Evolutionary conservation across 2,888 invertebrate species (phyloP), one percentile per base, ranked within the genome.

Genomic region (Sesia bembeciformis): DNA sequence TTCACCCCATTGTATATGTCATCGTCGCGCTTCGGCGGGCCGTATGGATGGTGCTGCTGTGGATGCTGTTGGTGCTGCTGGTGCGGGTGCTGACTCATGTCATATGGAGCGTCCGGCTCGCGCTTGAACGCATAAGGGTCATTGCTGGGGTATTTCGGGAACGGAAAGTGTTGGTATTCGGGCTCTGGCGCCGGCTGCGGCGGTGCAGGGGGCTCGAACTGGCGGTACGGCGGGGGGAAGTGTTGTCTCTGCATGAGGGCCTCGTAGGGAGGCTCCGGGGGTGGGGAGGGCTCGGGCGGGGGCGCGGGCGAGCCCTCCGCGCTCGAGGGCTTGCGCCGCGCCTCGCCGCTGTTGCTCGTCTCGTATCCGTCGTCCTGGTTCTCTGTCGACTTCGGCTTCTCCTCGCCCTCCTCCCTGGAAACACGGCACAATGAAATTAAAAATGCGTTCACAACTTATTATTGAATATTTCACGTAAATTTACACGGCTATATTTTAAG

Each of bases 301-400:
- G 63, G 68, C 82, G 72, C 72, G 77, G 78, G 61, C 67, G 54
- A 65, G 63, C 55, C 65, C 63, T 49, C 63, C 62, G 58, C 64
- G 65, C 61, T 68, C 68, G 58, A 67, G 67, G 58, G 67, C 78
- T 84, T 84, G 84, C 87, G 87, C 79, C 84, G 76, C 77, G 81
- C 84, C 81, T 89, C 88, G 73, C 89, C 92, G 72, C 92, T 92
- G 67, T 91, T 95, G 86, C 95, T 94, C 67, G 96, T 96, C 91
- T 96, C 96, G 90, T 96, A 96, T 64, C 96, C 96, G 90, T 96
- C 96, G 90, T 96, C 96, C 74, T 94, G 94, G 72, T 93, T 93
- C 89, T 96, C 96, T 72, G 93, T 91, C 73, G 82, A 78, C 78
- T 84, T 87, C 76, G 87, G 84, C 88, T 91, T 88, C 67, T 86